These are phyloP conservation scores for Coryphaenoides rupestris DNA, from an alignment of 2,113 vertebrate genomes.

Conservation along the genomic window DNA sequence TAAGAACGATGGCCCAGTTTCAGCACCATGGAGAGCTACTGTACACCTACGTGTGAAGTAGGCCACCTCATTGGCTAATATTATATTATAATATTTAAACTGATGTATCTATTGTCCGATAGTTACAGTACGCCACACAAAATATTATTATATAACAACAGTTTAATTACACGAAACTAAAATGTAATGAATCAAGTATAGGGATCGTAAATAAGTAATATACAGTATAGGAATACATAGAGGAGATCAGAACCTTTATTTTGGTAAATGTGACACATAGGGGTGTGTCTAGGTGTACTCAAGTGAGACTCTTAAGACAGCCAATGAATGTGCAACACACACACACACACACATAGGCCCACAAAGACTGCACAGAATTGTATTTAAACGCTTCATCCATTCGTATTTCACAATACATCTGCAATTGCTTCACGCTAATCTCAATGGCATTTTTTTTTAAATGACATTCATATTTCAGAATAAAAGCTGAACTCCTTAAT, in stretches of 20 bases:
- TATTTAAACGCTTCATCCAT: not conserved
- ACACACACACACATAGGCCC: conserved; percentile 11
- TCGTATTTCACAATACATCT: not conserved
- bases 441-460: not conserved
- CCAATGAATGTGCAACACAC: not conserved
- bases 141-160: no score
- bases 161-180: no score
- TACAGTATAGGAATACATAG: not conserved
- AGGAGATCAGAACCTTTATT: conserved; percentile 17
- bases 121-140: no score
- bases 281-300: conserved; percentile 43
- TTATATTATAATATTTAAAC: not conserved
- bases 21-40: conserved; percentile 76
- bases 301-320: conserved; percentile 18
- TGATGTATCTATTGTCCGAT: no score
- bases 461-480: not conserved
- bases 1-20: conserved; percentile 45
- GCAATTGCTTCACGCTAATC: no score
- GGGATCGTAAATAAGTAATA: no score
- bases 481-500: conserved; percentile 10
- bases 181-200: no score
- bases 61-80: no score
- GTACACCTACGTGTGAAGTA: not conserved
- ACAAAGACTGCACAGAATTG: not conserved
- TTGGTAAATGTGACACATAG: conserved; percentile 59